Conservation (phyloP, 2,113 vertebrate genomes). For the Orycteropus afer region DNA sequence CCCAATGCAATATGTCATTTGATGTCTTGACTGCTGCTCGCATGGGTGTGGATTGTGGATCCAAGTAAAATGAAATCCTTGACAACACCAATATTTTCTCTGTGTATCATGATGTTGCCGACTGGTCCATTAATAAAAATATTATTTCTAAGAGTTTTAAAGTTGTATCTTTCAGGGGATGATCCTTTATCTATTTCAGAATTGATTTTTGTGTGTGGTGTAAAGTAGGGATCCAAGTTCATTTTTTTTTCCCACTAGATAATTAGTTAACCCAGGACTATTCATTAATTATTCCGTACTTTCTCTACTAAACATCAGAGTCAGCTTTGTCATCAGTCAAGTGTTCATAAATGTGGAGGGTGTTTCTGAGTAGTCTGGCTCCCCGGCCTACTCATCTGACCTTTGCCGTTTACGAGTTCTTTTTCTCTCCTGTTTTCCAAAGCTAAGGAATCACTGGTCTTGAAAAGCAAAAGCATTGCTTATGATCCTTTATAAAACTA, state of each 20-base stretch:
- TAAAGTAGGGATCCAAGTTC: constrained; percentile 2
- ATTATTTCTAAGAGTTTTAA: not conserved
- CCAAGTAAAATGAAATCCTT: too few relatives aligned
- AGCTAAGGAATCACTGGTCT: not conserved
- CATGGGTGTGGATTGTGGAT: too few relatives aligned
- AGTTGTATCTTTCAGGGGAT: not conserved
- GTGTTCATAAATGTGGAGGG: not conserved
- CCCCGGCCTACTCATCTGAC: not conserved
- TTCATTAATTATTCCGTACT: not conserved
- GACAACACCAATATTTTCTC: too few relatives aligned
- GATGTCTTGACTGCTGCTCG: too few relatives aligned
- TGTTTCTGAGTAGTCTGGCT: not conserved
- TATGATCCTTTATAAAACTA: constrained; percentile 46
- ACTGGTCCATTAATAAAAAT: too few relatives aligned
- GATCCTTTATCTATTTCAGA: not conserved
- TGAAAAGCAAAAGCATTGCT: constrained; percentile 5
- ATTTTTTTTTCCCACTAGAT: not conserved
- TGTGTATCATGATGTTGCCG: too few relatives aligned
- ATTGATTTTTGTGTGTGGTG: not conserved
- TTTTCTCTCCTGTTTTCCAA: constrained; percentile 26
- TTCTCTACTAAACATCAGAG: not conserved
- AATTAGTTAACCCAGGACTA: not conserved
- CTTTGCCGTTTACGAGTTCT: not conserved
- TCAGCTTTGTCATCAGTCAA: not conserved
- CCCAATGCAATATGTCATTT: too few relatives aligned